Evolutionary conservation across 1,140 invertebrate genomes (phyloP), one percentile per base, ranked within the genome.

Genomic region (Euura lappo): DNA sequence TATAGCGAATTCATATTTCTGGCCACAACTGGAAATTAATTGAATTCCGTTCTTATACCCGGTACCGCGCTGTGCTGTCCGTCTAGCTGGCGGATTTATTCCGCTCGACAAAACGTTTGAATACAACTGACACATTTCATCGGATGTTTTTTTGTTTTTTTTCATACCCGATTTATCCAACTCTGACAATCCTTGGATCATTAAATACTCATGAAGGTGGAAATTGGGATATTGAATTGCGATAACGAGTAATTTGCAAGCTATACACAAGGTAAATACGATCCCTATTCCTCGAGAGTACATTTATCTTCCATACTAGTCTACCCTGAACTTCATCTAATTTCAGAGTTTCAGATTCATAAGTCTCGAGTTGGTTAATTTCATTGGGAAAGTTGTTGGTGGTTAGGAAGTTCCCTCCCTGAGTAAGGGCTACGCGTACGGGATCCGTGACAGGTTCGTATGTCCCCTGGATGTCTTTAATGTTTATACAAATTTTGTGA

Each of bases 281-380:
- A 28, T 28, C 28, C 28, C 28, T n/a, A 60, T 60, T 60, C 4
- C 51, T 11, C 51, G 3, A 6, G 51, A n/a, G 51, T n/a, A 60
- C 51, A n/a, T 60, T 60, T 60, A 60, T 60, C 51, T 60, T 60
- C 51, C 6, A n/a, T 60, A 60, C 51, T 60, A 60, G 51, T 6
- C 28, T 28, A 60, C 51, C 51, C 13, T n/a, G 51, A 60, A 60
- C 51, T n/a, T 60, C 51, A 60, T 60, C 51, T 60, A 60, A 60
- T 60, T 60, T 60, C 51, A 8, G 13, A 60, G 51, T 60, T 60
- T 60, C 51, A 60, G 51, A 60, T 60, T 60, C 51, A 60, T 60
- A 60, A 60, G 51, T 60, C 51, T 60, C 51, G 51, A 60, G 8
- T 60, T 60, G 51, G 51, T 60, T 60, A 60, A 60, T 60, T 60